phyloP scores from a whole-genome alignment of 1,140 invertebrate genomes.

The Leptopilina boulardi region DNA sequence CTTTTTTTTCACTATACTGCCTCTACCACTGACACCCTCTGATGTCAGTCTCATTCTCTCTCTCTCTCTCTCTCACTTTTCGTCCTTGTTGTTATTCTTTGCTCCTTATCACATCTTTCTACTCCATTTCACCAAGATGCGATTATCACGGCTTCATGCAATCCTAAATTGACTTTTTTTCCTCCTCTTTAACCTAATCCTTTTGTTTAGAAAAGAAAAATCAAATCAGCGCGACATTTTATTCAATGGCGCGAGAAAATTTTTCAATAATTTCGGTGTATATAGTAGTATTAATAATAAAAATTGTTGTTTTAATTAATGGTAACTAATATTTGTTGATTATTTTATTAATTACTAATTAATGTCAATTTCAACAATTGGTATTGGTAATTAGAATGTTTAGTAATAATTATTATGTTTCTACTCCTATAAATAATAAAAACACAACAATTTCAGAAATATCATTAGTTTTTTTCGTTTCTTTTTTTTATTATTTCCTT shows the following conservation, averaged over 20 bases:
- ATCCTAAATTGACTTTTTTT: constrained; percentile 36
- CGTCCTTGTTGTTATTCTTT: constrained; percentile 12
- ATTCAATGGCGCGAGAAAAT: no score
- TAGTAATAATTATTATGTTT: no score
- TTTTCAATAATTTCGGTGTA: no score
- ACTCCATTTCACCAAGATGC: constrained; percentile 17
- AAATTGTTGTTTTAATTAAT: no score
- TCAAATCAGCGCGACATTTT: background rate
- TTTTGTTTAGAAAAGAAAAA: background rate
- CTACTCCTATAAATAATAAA: no score
- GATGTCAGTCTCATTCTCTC: constrained; percentile 22
- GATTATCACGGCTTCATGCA: constrained; percentile 30
- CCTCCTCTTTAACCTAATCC: constrained; percentile 10
- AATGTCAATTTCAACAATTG: no score
- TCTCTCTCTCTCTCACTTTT: constrained; percentile 32
- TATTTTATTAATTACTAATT: no score
- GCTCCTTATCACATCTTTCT: constrained; percentile 1
- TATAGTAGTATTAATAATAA: no score
- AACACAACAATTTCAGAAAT: no score
- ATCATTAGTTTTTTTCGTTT: background rate
- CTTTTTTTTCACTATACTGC: background rate
- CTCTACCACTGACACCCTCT: constrained; percentile 36
- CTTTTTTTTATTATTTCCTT: background rate
- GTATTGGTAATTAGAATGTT: no score
- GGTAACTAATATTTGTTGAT: no score